These are phyloP conservation scores for Pimpla rufipes DNA, from an alignment of 2,888 invertebrate species.

Conservation along the genomic window DNA sequence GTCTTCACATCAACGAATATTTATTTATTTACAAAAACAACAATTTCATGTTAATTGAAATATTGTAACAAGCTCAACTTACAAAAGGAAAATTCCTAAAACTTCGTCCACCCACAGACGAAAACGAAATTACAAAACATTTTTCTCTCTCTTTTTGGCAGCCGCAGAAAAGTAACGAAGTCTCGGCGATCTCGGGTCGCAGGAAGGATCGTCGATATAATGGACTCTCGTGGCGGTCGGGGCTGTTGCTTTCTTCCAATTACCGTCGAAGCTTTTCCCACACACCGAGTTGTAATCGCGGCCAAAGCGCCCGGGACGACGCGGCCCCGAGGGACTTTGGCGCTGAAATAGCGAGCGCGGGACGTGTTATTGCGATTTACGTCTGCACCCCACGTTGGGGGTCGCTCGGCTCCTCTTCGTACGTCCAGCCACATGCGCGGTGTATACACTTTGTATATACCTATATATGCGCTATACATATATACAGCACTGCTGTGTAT, in stretches of 20 bases:
- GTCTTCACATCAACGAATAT: too few relatives aligned
- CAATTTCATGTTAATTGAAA: too few relatives aligned
- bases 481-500: not conserved
- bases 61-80: too few relatives aligned
- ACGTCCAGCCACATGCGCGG: not conserved
- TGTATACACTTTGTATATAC: not conserved
- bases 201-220: not conserved
- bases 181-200: constrained; percentile 33
- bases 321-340: constrained; percentile 54
- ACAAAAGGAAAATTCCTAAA: too few relatives aligned
- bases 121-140: too few relatives aligned
- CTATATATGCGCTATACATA: constrained; percentile 2
- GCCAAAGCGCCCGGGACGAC: constrained; percentile 6
- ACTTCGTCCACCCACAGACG: too few relatives aligned
- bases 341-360: constrained; percentile 33
- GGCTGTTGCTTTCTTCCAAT: constrained; percentile 43
- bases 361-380: constrained; percentile 62
- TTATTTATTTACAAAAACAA: too few relatives aligned
- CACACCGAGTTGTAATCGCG: constrained; percentile 53
- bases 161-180: constrained; percentile 48
- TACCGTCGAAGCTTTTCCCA: constrained; percentile 52
- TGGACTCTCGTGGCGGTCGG: constrained; percentile 12
- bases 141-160: too few relatives aligned
- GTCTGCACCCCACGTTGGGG: constrained; percentile 56
- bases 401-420: constrained; percentile 18